Evolutionary conservation across 2,888 invertebrate species (phyloP).

Genomic region (Stenichneumon culpator): DNA sequence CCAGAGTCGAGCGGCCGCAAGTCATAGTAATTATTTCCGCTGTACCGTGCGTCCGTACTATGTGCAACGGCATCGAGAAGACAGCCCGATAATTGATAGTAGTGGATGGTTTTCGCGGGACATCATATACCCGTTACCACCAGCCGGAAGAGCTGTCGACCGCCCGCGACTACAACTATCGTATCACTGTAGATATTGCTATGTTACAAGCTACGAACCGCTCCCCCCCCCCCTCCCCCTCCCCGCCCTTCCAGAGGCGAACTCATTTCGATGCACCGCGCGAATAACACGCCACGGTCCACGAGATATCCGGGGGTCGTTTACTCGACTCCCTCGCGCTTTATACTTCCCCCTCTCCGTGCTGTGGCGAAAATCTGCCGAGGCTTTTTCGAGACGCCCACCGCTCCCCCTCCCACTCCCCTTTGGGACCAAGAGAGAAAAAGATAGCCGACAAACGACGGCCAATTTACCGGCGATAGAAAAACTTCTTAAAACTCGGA

Average conservation of each 20-base stretch:
- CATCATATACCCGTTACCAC: constrained; percentile 78
- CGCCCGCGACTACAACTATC: background rate
- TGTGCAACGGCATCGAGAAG: constrained; percentile 5
- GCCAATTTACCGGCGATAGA: constrained; percentile 80
- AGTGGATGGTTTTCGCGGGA: constrained; percentile 74
- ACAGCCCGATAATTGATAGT: constrained; percentile 78
- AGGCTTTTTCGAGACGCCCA: constrained; percentile 21
- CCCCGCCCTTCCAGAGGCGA: background rate
- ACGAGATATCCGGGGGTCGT: constrained; percentile 46
- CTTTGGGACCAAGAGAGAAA: constrained; percentile 41
- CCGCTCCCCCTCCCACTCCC: background rate
- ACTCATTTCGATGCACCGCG: constrained; percentile 69
- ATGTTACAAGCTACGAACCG: background rate
- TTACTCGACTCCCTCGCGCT: constrained; percentile 42
- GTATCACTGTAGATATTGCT: background rate
- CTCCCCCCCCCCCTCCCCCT: constrained; percentile 31
- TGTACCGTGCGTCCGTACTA: background rate
- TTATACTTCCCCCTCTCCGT: constrained; percentile 15
- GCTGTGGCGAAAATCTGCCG: constrained; percentile 52
- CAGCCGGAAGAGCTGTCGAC: constrained; percentile 45
- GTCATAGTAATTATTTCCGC: constrained; percentile 57
- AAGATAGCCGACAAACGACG: constrained; percentile 79
- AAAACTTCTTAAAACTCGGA: constrained; percentile 82
- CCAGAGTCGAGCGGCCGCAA: constrained; percentile 4
- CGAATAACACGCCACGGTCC: constrained; percentile 61